Percentiles rank a stretch among this genome's conserved stretches.
Evolutionary conservation across 2,888 invertebrate genomes (phyloP).

Genomic region (Poecilobothrus nobilitatus): DNA sequence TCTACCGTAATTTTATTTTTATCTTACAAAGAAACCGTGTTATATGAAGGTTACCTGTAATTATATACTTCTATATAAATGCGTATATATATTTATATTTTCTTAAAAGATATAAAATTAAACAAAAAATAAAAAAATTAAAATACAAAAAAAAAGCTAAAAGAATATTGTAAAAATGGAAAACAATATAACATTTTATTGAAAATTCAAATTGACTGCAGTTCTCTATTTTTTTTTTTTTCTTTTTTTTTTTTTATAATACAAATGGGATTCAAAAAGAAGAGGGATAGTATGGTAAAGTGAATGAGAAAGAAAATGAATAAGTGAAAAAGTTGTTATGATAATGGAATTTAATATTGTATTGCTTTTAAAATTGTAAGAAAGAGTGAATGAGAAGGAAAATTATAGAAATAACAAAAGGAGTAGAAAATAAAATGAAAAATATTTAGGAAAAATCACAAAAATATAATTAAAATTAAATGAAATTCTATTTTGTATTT

Average conservation of each 20-base stretch:
- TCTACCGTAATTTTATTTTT: too few species aligned
- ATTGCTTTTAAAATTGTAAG: neutral
- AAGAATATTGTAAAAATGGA: neutral
- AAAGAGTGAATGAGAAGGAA: too few species aligned
- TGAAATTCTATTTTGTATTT: neutral
- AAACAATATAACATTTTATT: slow-evolving; percentile 6
- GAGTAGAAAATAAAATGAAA: neutral
- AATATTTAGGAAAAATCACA: neutral
- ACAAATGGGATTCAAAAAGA: too few species aligned
- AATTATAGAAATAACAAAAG: neutral
- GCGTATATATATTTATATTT: too few species aligned
- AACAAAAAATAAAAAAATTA: neutral
- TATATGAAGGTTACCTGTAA: too few species aligned
- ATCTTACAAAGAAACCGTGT: too few species aligned
- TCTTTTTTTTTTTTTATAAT: neutral
- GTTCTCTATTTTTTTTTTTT: neutral
- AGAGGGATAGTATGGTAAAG: neutral
- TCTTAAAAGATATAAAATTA: too few species aligned
- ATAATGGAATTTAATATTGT: slow-evolving; percentile 4
- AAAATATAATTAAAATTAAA: slow-evolving; percentile 6
- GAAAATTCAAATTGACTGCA: slow-evolving; percentile 6
- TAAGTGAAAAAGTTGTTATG: neutral
- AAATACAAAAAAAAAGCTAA: too few species aligned
- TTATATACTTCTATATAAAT: too few species aligned
- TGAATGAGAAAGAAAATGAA: neutral